Evolutionary conservation across 2,113 vertebrate genomes (phyloP).

Genomic region (Perca fluviatilis): DNA sequence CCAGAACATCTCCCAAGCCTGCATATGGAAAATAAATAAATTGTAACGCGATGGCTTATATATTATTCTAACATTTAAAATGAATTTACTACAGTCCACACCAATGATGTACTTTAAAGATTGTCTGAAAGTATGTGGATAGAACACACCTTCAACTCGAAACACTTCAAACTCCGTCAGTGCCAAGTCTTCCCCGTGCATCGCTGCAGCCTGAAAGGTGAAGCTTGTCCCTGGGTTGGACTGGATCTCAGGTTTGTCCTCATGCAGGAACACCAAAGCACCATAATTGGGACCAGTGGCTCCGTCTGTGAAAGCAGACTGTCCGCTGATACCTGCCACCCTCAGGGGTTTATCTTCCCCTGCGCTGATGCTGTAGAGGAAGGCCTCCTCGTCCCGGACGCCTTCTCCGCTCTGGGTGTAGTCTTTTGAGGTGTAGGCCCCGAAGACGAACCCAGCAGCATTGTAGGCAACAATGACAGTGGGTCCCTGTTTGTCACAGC

Average conservation of each 20-base stretch:
- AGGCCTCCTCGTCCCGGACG: slow-evolving; percentile 28
- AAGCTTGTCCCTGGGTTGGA: slow-evolving; percentile 58
- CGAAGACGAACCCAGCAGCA: slow-evolving; percentile 60
- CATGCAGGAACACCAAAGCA: slow-evolving; percentile 52
- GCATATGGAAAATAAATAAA: background rate
- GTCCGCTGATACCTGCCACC: slow-evolving; percentile 21
- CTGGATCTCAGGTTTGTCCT: background rate
- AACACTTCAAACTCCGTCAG: slow-evolving; percentile 79
- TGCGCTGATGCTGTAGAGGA: slow-evolving; percentile 58
- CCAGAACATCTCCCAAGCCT: slow-evolving; percentile 61
- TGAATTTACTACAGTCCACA: background rate
- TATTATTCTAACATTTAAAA: background rate
- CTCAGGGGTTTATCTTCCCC: background rate
- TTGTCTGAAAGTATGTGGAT: background rate
- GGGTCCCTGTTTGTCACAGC: slow-evolving; percentile 67
- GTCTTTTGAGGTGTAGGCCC: slow-evolving; percentile 67
- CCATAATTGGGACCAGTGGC: slow-evolving; percentile 43
- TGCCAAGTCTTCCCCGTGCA: slow-evolving; percentile 65
- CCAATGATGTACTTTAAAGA: background rate
- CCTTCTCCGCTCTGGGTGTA: background rate
- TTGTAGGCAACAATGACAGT: slow-evolving; percentile 63
- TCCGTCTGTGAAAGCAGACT: slow-evolving; percentile 43
- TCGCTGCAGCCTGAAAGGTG: slow-evolving; percentile 42
- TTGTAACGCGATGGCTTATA: background rate
- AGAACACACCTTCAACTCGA: slow-evolving; percentile 74